Evolutionary conservation across 2,113 vertebrate genomes (phyloP), one percentile per base, ranked within the genome.

Genomic region (Hylia prasina): DNA sequence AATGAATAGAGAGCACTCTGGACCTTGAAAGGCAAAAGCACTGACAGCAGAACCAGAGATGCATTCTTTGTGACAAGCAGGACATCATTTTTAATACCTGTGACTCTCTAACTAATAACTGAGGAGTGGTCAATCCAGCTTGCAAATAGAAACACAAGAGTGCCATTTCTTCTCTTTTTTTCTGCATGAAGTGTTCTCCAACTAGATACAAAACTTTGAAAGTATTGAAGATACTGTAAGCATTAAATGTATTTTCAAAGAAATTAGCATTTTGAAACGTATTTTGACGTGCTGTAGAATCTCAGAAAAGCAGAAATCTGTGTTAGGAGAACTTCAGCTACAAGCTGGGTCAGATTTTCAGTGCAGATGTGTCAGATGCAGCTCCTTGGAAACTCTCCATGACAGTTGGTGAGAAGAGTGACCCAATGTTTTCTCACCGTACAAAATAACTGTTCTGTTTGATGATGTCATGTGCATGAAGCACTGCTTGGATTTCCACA

Each of bases 331-430:
- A 68, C 61, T 53, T 60, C 33, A 54, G 53, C 56, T 44, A 24
- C 28, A 68, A 85, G 63, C 15, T 89, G 53, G 73, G 87, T 96
- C 75, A 91, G 60, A 81, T 81, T 93, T 94, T 72, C 61, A 30
- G 53, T 57, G 87, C 81, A 95, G 85, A 80, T 90, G 94, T 72
- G 66, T 73, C 94, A 96, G 84, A 70, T 60, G 50, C 54, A 58
- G 78, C 64, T 93, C 85, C 70, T 66, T 95, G 95, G 95, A 96
- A 92, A 42, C 21, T 10, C 65, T 89, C 91, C 95, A 53, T 24
- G 71, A 24, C 65, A 80, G 82, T 83, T 75, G 13, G 80, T 78
- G 80, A 94, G 82, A 87, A 83, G 87, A 96, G 90, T 77, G 89
- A 79, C 68, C 83, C 70, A 80, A 42, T 89, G 82, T 95, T 96